Evolutionary conservation across 2,797 vertebrate species (phyloP), one percentile per base, ranked within the genome.

Genomic region (Urocyon cinereoargenteus): DNA sequence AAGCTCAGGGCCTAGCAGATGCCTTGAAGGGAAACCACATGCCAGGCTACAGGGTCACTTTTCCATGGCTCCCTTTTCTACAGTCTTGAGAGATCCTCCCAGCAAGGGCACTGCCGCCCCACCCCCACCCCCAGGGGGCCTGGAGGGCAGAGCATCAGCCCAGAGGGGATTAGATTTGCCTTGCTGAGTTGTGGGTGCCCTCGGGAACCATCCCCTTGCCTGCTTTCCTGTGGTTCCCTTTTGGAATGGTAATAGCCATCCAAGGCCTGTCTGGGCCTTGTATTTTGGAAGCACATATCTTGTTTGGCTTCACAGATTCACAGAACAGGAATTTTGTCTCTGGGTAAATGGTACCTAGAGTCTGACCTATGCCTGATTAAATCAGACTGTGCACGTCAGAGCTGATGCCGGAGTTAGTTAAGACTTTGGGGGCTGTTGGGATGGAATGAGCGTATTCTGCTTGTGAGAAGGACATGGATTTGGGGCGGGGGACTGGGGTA

Each of bases 91-190:
- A n/a, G 51, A 31, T 53, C 72, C 68, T 19, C 16, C 1, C 21
- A 5, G 55, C 0, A 1, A 7, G 34, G 34, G 36, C 12, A 8
- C 18, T 5, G 1, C 40, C 22, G 1, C 31, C 4, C 57, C 22
- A 5, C 40, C 40, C 40, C 40, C 40, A 45, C 40, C 40, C 40
- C 40, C 40, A 45, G 53, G 2, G 31, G 13, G 40, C 64, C 64
- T 19, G 8, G 55, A 64, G 90, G 31, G 7, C 79, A 91, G 22
- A 11, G 5, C 66, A 0, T 62, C 53, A 34, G 26, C 26, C 21
- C 79, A 21, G 3, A 6, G 28, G 9, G 66, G 4, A 51, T 28
- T 5, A 7, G 1, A 70, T 19, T 51, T 1, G 6, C 34, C 21
- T 9, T 1, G 36, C 36, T 13, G 4, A 5, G 22, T 4, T 7